Conservation (phyloP, 2,888 invertebrate species). For the Tiliacea aurago region DNA sequence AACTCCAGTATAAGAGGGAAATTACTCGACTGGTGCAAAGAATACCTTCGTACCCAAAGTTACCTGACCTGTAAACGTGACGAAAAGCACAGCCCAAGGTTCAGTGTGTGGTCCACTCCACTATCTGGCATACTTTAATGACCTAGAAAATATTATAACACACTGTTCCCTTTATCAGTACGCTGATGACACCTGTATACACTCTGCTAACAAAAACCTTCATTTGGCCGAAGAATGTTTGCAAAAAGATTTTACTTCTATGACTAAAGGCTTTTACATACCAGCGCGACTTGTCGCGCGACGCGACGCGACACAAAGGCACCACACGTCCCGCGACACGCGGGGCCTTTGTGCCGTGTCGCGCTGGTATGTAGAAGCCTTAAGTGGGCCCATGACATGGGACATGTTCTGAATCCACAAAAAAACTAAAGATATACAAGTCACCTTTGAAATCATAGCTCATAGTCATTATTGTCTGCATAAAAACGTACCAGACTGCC, state of each 20-base stretch:
- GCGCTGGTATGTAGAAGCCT: no score
- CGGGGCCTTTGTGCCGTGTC: no score
- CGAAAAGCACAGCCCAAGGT: not conserved
- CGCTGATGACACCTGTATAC: not conserved
- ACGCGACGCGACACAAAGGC: no score
- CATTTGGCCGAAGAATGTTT: not conserved
- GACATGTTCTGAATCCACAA: not conserved
- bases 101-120: not conserved
- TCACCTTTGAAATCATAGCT: no score
- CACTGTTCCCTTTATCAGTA: not conserved
- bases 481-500: not conserved
- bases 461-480: not conserved
- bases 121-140: not conserved
- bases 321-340: no score
- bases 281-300: no score
- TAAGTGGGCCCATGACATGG: not conserved
- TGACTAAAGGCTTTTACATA: no score
- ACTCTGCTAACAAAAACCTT: not conserved
- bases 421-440: not conserved
- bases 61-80: not conserved
- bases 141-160: not conserved
- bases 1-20: no score
- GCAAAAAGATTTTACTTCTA: not conserved
- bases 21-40: no score
- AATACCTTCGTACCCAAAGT: no score